Evolutionary conservation across 1,140 invertebrate species (phyloP), one percentile per base, ranked within the genome.

Genomic region (Trichogramma pretiosum): DNA sequence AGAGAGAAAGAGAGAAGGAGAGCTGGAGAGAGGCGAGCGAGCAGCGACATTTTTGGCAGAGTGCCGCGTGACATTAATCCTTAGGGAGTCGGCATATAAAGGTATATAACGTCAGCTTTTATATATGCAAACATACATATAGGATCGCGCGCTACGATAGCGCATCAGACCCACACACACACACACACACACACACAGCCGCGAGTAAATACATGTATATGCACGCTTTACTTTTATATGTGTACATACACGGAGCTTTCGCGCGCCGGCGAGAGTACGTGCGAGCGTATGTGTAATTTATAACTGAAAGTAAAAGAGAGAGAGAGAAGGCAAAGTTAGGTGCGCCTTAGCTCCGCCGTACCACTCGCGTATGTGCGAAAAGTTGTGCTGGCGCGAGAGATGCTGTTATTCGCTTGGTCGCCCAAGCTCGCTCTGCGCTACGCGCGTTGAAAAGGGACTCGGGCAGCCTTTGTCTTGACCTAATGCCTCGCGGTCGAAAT

Each of bases 21-120:
- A 33, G 13, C 13, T 5, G 13, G 13, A 4, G 5, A n/a, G 32
- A 13, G 13, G n/a, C n/a, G n/a, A n/a, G n/a, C n/a, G n/a, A n/a
- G n/a, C n/a, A 56, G 54, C 50, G 53, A 54, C 48, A 56, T 61
- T 63, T 64, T 62, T 65, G 63, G 60, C 63, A 64, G 36, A 34
- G 50, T 61, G 63, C 62, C 63, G 56, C 35, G 50, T 38, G 55
- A 59, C 61, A 59, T 64, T 63, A 64, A 64, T 65, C 61, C 62
- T 59, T 36, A 19, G 54, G 52, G 55, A 36, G 32, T 33, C 40
- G 37, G 49, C 22, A 49, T 50, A 52, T 40, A 55, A 56, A 57
- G 54, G 54, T 51, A 55, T n/a, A n/a, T n/a, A n/a, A n/a, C n/a
- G n/a, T n/a, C n/a, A n/a, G n/a, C n/a, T n/a, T n/a, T n/a, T n/a